Conservation (phyloP, 2,113 vertebrate genomes). For the Monopterus albus region DNA sequence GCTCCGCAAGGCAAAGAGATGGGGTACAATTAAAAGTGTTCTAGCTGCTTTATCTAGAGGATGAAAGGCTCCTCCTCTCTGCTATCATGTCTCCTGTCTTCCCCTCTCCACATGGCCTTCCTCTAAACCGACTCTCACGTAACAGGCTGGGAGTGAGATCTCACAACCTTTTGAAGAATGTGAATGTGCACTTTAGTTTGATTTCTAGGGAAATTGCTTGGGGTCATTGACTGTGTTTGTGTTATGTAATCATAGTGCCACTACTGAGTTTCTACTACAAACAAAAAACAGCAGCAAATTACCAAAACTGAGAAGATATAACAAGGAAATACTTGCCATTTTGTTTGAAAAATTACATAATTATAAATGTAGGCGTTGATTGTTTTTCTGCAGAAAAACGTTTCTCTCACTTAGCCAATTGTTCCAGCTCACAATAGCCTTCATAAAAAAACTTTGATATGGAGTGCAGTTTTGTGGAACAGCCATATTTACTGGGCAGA, state of each 20-base stretch:
- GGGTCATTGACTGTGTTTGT: neutral
- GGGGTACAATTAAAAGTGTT: slow-evolving; percentile 68
- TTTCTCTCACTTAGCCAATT: neutral
- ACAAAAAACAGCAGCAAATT: no score
- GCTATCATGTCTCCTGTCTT: slow-evolving; percentile 41
- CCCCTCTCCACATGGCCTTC: slow-evolving; percentile 38
- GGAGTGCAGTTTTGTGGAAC: neutral
- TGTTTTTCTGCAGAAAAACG: neutral
- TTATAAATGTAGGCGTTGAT: neutral
- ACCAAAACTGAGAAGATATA: neutral
- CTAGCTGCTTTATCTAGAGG: slow-evolving; percentile 63
- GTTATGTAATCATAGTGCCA: slow-evolving; percentile 37
- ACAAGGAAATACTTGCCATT: neutral
- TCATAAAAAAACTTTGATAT: neutral
- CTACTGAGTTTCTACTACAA: no score
- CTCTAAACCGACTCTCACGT: slow-evolving; percentile 47
- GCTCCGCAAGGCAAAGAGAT: slow-evolving; percentile 54
- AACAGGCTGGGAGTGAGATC: slow-evolving; percentile 45
- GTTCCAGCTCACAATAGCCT: neutral
- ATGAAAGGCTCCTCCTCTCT: slow-evolving; percentile 43
- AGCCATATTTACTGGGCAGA: neutral
- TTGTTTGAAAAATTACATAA: neutral
- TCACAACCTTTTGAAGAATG: slow-evolving; percentile 46
- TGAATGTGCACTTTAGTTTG: neutral
- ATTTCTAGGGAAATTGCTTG: slow-evolving; percentile 5